Evolutionary conservation across 2,797 vertebrate genomes (phyloP), one percentile per base, ranked within the genome.

Genomic region (Balearica regulorum): DNA sequence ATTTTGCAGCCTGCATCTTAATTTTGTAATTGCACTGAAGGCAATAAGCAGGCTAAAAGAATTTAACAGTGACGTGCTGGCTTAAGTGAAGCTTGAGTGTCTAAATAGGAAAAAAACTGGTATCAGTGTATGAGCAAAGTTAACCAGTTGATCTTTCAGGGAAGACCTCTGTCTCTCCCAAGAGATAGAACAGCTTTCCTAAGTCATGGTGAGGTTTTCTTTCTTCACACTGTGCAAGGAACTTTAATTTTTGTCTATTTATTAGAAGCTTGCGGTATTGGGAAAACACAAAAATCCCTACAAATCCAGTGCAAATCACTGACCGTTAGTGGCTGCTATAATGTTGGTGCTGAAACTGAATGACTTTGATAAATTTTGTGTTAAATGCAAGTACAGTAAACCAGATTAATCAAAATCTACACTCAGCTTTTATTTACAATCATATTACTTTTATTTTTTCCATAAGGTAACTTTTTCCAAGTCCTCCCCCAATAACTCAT

Each of bases 371-470:
- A 72, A 58, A n/a, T 29, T 2, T 25, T 25, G 49, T 62, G 51
- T 41, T 55, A 46, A 46, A 61, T 12, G 28, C n/a, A 75, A 69
- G 28, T 48, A 25, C 2, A 77, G 44, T n/a, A 54, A 82, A 94
- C 49, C 10, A 81, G 9, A 75, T 68, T 14, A 95, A 96, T 88
- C 37, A 91, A 75, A 87, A 91, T 58, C 46, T 90, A 64, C 65
- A 84, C 81, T 92, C 70, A 9, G 26, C 20, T 85, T 87, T 90
- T 96, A 96, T 95, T 96, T 97, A 96, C 89, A 93, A 72, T 80
- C 53, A 66, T 93, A 89, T 60, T 83, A 93, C 75, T 93, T 95
- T 94, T 96, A 95, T 96, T 95, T 97, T 94, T 95, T 94, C 69
- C 33, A 90, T 91, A 68, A 71, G 6, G 57, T 66, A 78, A 94